Base-by-base conservation (phyloP, 2,888 invertebrate genomes). In the Papilio gigon region DNA sequence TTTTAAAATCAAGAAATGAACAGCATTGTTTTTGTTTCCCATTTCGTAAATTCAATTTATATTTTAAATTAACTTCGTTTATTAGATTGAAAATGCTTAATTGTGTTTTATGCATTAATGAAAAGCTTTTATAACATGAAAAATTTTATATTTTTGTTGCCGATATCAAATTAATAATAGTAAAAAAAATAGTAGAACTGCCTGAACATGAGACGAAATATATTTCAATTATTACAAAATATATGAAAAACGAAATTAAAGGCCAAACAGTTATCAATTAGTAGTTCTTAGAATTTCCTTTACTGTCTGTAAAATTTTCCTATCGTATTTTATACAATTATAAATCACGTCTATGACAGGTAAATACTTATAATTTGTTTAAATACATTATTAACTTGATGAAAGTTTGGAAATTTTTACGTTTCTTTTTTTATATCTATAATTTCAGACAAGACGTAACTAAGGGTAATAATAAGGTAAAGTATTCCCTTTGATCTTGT, bases 1-100 rank as follows among this genome's bases (percentile, higher is more conserved):
- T 70, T 68, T 64, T 71, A 72, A 74, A 72, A 58, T 61, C 33
- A 33, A 59, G 22, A 56, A 59, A 65, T 20, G 58, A 63, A 44
- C 68, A 56, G 44, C 30, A 63, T 42, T 58, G 35, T 58, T 25
- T 64, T 56, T 58, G 50, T 22, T 2, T 47, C 6, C 30, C 12
- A 30, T 30, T 53, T 56, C 33, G 20, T 47, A 64, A 22, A 20
- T 30, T 47, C 5, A 50, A 30, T 56, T 56, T 30, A 17, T 30
- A 17, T 17, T 56, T 30, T 56, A 22, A 22, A 20, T 47, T 47
- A 12, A 22, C 9, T 12, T 47, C 4, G 20, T 20, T 20, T 42
- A 17, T 17, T 17, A 20, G 2, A 1, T 17, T 20, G 6, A 2
- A 42, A 42, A 42, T 42, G 5, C 9, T 17, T 42, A 17, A 40